A percentile compares a stretch with the other conserved stretches of the same genome.
phyloP scores from a whole-genome alignment of 2,888 invertebrate species.

The Ormia ochracea region DNA sequence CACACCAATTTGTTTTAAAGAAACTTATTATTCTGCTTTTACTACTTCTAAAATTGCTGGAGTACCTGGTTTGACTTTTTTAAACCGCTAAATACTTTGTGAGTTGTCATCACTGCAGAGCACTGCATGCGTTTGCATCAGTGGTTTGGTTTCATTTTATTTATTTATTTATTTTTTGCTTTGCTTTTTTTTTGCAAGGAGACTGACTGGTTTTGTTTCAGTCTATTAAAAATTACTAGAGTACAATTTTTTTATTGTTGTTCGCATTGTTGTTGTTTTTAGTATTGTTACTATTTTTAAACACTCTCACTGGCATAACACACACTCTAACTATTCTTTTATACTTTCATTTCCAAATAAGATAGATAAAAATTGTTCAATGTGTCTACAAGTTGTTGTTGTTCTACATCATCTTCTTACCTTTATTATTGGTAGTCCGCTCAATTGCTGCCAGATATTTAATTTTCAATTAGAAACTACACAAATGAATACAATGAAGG shows the following conservation, averaged over 20 bases:
- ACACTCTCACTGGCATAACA: slow-evolving; percentile 39
- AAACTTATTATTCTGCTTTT: no score
- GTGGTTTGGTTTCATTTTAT: slow-evolving; percentile 3
- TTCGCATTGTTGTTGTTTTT: not conserved
- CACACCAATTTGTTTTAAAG: no score
- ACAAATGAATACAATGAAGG: no score
- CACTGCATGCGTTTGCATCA: not conserved
- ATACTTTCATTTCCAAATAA: slow-evolving; percentile 50
- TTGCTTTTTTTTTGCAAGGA: not conserved
- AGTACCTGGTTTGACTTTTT: not conserved
- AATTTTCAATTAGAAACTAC: not conserved
- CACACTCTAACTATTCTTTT: not conserved
- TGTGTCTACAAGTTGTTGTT: not conserved
- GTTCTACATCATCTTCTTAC: not conserved
- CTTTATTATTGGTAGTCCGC: not conserved
- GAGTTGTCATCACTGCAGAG: not conserved
- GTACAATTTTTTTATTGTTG: slow-evolving; percentile 18
- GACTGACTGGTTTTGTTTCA: slow-evolving; percentile 46
- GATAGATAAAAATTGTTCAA: slow-evolving; percentile 17
- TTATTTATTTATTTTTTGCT: slow-evolving; percentile 19
- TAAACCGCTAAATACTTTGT: not conserved
- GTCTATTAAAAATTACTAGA: slow-evolving; percentile 40
- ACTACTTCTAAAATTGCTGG: no score
- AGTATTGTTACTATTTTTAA: slow-evolving; percentile 52
- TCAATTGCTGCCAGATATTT: not conserved